phyloP scores from a whole-genome alignment of 2,113 vertebrate genomes.

The Gracilinanus agilis region DNA sequence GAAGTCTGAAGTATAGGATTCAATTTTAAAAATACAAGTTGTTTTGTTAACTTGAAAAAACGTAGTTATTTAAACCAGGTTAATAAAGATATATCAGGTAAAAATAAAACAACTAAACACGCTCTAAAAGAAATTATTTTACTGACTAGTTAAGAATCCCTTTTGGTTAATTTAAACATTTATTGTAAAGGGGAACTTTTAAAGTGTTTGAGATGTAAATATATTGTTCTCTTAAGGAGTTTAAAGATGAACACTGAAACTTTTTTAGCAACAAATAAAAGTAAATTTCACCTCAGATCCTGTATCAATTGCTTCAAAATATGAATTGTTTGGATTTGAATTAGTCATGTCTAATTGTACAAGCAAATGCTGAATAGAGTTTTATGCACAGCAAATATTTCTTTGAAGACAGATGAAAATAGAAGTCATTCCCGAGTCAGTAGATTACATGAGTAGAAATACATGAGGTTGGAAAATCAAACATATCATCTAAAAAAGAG shows the following conservation, averaged over 20 bases:
- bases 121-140: neutral
- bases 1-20: neutral
- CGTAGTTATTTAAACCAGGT: neutral
- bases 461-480: conserved; percentile 55
- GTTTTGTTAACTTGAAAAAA: neutral
- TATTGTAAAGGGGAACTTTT: neutral
- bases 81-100: neutral
- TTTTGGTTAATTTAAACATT: neutral
- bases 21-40: neutral
- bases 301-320: neutral
- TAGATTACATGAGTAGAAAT: conserved; percentile 42
- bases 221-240: neutral
- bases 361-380: conserved; percentile 53
- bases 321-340: conserved; percentile 33
- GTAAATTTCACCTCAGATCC: conserved; percentile 36
- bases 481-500: conserved; percentile 61
- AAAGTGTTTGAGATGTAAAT: neutral
- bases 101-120: neutral
- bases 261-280: neutral
- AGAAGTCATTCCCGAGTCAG: conserved; percentile 65
- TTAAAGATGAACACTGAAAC: neutral
- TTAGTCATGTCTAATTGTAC: conserved; percentile 27
- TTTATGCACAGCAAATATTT: conserved; percentile 62
- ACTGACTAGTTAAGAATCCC: neutral
- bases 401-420: conserved; percentile 66